Base-by-base conservation (phyloP, 1,140 invertebrate species). In the Heterodera schachtii region DNA sequence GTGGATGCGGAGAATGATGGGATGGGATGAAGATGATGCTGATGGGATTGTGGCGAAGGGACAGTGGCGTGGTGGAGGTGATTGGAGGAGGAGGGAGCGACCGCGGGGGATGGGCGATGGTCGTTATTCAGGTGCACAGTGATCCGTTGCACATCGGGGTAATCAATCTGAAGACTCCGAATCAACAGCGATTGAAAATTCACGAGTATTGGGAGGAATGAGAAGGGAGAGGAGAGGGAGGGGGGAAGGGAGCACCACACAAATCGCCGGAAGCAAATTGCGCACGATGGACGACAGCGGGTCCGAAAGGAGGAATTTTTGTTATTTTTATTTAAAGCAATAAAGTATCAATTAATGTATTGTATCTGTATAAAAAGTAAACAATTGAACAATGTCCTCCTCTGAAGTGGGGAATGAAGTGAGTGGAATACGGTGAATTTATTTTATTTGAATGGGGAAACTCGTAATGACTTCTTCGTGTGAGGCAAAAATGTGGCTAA, bases 141-240 rank as follows among this genome's bases (percentile, higher is more conserved):
- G 52, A 86, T 86, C 11, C 85, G 84, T 76, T 86, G 85, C 8
- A 86, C 85, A 77, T 86, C 85, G 44, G 85, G 85, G 77, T 86
- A 86, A 57, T 86, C 85, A 60, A 86, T 86, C 85, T 86, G 44
- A 41, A 87, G 41, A n/a, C 52, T n/a, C 47, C 77, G 21, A 52
- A 43, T 43, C 74, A 84, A 78, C 47, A 70, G 43, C 41, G 52
- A 73, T 78, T 66, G 57, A 64, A 64, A 64, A 19, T 64, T 64
- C 8, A n/a, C 57, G 57, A 64, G 57, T 19, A 60, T 19, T 64
- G 16, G 5, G 5, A 19, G 13, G 5, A 31, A 31, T 31, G 57
- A 19, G 57, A 19, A 5, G 57, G 57, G 19, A 64, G 57, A 19
- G 5, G 11, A 19, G 6, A 19, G 19, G 19, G 57, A 19, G 1